Conservation (phyloP, 2,888 invertebrate species). For the Dasysyrphus albostriatus region DNA sequence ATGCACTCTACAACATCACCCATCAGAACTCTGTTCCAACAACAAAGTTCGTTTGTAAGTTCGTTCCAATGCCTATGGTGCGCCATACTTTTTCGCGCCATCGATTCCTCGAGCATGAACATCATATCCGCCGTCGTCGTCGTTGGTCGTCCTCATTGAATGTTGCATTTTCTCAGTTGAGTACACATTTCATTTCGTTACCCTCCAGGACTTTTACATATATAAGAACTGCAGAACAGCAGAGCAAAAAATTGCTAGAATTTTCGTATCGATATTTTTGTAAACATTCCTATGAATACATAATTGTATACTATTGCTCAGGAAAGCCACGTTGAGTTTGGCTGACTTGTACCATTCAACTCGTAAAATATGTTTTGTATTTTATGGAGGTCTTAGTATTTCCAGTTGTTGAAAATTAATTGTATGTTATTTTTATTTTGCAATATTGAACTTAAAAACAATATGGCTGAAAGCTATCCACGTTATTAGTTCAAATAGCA, state of each 20-base stretch:
- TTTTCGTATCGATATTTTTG: conserved; percentile 5
- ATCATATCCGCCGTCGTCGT: neutral
- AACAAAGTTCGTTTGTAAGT: neutral
- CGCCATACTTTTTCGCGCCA: neutral
- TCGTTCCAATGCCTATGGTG: neutral
- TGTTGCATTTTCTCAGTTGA: conserved; percentile 36
- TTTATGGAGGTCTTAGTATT: neutral
- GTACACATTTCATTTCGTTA: conserved; percentile 38
- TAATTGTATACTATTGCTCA: neutral
- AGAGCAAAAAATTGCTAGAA: conserved; percentile 22
- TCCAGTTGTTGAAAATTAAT: conserved; percentile 7
- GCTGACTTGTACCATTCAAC: no score
- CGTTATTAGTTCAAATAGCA: neutral
- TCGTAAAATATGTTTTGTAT: neutral
- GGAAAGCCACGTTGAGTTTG: neutral
- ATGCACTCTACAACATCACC: neutral
- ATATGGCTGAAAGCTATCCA: conserved; percentile 3
- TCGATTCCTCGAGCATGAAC: conserved; percentile 12
- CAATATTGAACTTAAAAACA: neutral
- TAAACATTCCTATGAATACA: neutral
- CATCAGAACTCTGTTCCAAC: neutral
- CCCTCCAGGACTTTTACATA: conserved; percentile 22
- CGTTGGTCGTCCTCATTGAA: conserved; percentile 6
- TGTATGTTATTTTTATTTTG: conserved; percentile 3
- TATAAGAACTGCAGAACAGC: neutral